These are phyloP conservation scores for Amaurobius ferox DNA, from an alignment of 2,888 invertebrate genomes.

Conservation along the genomic window DNA sequence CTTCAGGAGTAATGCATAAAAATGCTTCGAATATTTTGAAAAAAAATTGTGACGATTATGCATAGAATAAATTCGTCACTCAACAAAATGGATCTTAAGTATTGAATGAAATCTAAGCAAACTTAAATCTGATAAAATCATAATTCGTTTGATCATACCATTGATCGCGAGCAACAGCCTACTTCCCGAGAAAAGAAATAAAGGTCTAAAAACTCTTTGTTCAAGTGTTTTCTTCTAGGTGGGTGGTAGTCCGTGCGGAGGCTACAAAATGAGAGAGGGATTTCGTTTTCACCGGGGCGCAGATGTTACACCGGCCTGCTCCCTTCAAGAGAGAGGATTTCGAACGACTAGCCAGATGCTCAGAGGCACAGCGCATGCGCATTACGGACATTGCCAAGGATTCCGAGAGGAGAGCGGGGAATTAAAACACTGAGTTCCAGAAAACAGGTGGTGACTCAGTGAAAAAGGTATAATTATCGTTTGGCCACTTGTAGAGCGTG, in stretches of 20 bases:
- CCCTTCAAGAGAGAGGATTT: conserved; percentile 60
- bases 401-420: conserved; percentile 3
- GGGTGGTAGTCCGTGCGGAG: conserved; percentile 32
- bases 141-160: neutral
- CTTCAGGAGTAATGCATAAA: too few relatives aligned
- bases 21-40: too few relatives aligned
- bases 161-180: neutral
- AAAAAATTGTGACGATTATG: too few relatives aligned
- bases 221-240: conserved; percentile 8
- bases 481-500: conserved; percentile 41
- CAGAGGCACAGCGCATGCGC: conserved; percentile 50
- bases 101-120: neutral
- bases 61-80: too few relatives aligned
- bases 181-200: neutral
- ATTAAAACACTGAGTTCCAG: neutral
- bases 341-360: conserved; percentile 63
- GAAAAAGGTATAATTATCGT: conserved; percentile 26
- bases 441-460: conserved; percentile 61
- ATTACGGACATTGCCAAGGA: neutral
- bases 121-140: neutral
- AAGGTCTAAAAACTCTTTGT: neutral
- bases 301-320: conserved; percentile 55
- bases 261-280: conserved; percentile 49
- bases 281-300: conserved; percentile 59
- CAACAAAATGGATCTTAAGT: too few relatives aligned